These are phyloP conservation scores for Hipposideros larvatus DNA, from an alignment of 2,797 vertebrate species.

Conservation along the genomic window DNA sequence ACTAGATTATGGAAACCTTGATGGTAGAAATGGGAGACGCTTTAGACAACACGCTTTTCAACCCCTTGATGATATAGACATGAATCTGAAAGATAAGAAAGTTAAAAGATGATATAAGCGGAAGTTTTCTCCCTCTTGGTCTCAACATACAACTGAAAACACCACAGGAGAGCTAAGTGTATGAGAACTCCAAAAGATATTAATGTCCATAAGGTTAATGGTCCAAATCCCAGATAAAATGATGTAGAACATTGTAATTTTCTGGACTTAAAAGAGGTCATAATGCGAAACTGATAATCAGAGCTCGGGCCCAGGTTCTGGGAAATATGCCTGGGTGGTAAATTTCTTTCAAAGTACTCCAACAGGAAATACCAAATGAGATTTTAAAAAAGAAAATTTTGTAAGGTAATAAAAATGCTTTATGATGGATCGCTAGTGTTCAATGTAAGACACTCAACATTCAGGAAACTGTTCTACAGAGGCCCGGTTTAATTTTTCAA, in stretches of 20 bases:
- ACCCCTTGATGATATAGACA: not conserved
- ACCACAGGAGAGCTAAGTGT: not conserved
- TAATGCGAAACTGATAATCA: slow-evolving; percentile 45
- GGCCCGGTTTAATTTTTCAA: slow-evolving; percentile 78
- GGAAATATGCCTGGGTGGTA: slow-evolving; percentile 47
- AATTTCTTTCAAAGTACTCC: slow-evolving; percentile 44
- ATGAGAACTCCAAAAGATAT: not conserved
- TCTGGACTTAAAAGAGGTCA: slow-evolving; percentile 40
- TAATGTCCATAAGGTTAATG: slow-evolving; percentile 25
- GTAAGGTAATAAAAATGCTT: slow-evolving; percentile 72
- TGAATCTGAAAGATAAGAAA: not conserved
- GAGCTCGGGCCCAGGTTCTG: slow-evolving; percentile 16
- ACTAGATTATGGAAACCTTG: not conserved
- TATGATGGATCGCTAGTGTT: slow-evolving; percentile 63
- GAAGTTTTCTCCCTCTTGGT: not conserved
- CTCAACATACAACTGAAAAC: not conserved
- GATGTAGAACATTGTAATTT: slow-evolving; percentile 8
- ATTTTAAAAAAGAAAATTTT: slow-evolving; percentile 69
- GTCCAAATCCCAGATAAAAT: slow-evolving; percentile 48
- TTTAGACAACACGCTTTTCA: not conserved
- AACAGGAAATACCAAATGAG: slow-evolving; percentile 61
- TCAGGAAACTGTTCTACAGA: slow-evolving; percentile 75
- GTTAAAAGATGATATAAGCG: not conserved
- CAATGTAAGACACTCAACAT: slow-evolving; percentile 65
- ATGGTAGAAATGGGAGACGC: not conserved